phyloP scores from a whole-genome alignment of 1,140 invertebrate genomes.

The Helicoverpa armigera region DNA sequence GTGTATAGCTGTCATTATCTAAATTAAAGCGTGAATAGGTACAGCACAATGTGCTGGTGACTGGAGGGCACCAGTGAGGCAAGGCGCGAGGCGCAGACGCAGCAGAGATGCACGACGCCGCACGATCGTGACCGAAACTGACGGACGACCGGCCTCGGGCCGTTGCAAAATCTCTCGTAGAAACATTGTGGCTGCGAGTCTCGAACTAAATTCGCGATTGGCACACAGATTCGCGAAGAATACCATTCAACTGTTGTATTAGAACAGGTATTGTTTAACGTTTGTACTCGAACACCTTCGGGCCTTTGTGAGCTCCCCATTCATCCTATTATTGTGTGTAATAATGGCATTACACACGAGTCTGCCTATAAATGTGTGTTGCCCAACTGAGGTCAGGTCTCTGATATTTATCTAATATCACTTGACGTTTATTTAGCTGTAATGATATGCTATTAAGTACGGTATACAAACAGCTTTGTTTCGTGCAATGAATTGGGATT shows the following conservation, averaged over 20 bases:
- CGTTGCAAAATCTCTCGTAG: conserved; percentile 73
- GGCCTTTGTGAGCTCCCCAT: conserved; percentile 47
- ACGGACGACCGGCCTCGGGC: conserved; percentile 69
- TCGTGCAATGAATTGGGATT: conserved; percentile 21
- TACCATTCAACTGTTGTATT: conserved; percentile 60
- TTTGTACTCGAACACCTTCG: conserved; percentile 46
- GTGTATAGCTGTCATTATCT: conserved; percentile 22
- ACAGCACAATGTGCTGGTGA: conserved; percentile 21
- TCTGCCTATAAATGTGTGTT: conserved; percentile 43
- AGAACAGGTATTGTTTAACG: conserved; percentile 59
- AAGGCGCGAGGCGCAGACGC: conserved; percentile 50
- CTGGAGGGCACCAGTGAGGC: conserved; percentile 40
- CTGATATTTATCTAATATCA: conserved; percentile 50
- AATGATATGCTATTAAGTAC: conserved; percentile 46
- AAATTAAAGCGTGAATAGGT: conserved; percentile 42
- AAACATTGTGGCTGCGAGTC: conserved; percentile 69
- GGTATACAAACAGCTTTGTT: conserved; percentile 23
- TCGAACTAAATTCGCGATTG: conserved; percentile 77
- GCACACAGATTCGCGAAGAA: conserved; percentile 68
- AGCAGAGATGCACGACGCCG: conserved; percentile 63
- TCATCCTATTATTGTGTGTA: conserved; percentile 46
- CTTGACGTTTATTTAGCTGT: conserved; percentile 49
- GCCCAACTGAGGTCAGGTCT: conserved; percentile 43
- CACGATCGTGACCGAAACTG: conserved; percentile 70
- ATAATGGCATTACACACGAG: conserved; percentile 42